phyloP scores from a whole-genome alignment of 2,113 vertebrate genomes.

The Excalfactoria chinensis region DNA sequence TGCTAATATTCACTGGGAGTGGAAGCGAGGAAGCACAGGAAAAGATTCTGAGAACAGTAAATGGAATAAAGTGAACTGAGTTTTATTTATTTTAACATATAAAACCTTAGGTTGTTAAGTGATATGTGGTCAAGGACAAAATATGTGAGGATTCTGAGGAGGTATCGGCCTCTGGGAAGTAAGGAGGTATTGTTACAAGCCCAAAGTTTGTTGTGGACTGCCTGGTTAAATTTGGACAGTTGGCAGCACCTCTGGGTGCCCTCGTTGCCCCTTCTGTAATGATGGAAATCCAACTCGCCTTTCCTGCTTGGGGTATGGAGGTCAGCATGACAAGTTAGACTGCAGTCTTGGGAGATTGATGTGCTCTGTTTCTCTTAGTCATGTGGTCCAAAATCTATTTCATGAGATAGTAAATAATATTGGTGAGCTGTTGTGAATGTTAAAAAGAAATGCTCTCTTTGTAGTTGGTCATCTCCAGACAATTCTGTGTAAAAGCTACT shows the following conservation, averaged over 20 bases:
- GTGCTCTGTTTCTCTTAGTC: neutral
- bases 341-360: neutral
- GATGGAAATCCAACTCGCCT: neutral
- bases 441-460: neutral
- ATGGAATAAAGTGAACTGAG: neutral
- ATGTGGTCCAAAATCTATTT: neutral
- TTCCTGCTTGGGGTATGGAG: neutral
- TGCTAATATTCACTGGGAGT: neutral
- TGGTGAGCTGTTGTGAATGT: neutral
- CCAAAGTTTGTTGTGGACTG: neutral
- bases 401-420: neutral
- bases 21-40: neutral
- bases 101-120: neutral
- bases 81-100: neutral
- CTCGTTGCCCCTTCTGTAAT: neutral
- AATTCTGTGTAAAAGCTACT: conserved; percentile 22
- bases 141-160: neutral
- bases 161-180: neutral
- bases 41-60: neutral
- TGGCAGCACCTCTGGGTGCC: neutral
- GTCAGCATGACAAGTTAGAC: neutral
- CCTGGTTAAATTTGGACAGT: neutral
- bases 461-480: neutral
- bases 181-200: neutral
- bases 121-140: neutral